Conservation (phyloP, 1,140 invertebrate species). For the Diachasma alloeum region DNA sequence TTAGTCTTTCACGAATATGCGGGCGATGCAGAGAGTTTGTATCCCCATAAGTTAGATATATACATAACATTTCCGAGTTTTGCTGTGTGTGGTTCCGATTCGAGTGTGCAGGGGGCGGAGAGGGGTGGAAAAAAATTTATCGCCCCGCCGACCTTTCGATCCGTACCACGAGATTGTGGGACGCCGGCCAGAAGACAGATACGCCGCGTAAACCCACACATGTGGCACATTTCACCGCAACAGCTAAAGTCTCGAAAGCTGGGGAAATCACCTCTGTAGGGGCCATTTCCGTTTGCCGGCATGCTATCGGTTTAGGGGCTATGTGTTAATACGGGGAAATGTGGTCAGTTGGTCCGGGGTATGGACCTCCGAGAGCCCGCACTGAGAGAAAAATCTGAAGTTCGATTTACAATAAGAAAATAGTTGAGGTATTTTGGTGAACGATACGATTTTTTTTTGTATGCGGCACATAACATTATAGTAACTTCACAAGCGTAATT, state of each 20-base stretch:
- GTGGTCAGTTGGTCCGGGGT: too few species aligned
- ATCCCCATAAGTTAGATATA: slow-evolving; percentile 10
- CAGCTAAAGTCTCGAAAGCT: background rate
- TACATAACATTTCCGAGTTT: slow-evolving; percentile 12
- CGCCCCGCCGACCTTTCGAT: slow-evolving; percentile 22
- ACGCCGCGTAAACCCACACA: slow-evolving; percentile 1
- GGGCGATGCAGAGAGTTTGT: background rate
- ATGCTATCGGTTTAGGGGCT: background rate
- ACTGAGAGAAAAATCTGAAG: too few species aligned
- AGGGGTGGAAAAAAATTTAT: slow-evolving; percentile 21
- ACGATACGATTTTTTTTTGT: too few species aligned
- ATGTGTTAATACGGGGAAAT: too few species aligned
- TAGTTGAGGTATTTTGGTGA: too few species aligned
- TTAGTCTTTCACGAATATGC: slow-evolving; percentile 19
- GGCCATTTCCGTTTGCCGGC: slow-evolving; percentile 7
- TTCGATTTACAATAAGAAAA: too few species aligned
- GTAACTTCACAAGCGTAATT: too few species aligned
- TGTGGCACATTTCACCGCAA: background rate
- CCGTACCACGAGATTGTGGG: slow-evolving; percentile 21
- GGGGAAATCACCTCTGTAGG: slow-evolving; percentile 1
- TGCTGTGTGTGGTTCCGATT: slow-evolving; percentile 11
- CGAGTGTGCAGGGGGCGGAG: background rate
- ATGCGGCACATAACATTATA: too few species aligned
- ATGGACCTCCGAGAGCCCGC: too few species aligned
- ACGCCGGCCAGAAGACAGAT: background rate